Conservation (phyloP, 2,888 invertebrate species). For the Trichacis sp. region DNA sequence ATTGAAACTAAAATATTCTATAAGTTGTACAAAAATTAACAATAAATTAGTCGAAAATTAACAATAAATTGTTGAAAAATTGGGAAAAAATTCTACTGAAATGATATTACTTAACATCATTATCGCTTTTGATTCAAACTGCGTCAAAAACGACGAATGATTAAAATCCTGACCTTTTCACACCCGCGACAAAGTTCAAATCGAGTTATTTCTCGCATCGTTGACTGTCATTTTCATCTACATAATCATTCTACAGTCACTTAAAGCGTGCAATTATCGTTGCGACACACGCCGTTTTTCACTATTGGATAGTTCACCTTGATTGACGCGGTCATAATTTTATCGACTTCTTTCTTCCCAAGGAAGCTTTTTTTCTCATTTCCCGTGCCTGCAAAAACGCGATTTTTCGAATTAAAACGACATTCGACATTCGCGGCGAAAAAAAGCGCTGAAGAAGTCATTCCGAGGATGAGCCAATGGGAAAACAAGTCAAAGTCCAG, state of each 20-base stretch:
- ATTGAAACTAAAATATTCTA: no score
- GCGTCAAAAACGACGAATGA: background rate
- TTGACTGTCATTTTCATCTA: background rate
- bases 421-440: no score
- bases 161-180: background rate
- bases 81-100: no score
- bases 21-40: no score
- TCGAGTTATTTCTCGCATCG: slow-evolving; percentile 2
- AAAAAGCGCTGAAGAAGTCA: no score
- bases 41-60: no score
- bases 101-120: no score
- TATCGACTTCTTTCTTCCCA: background rate
- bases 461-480: no score
- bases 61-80: no score
- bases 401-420: no score
- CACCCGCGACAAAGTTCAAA: background rate
- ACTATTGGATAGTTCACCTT: slow-evolving; percentile 1
- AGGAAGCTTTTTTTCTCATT: background rate
- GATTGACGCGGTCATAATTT: background rate
- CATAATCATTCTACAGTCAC: background rate
- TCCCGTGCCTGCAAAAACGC: background rate
- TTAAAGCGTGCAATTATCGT: background rate
- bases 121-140: background rate
- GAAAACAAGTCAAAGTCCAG: no score
- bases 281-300: background rate